phyloP scores from a whole-genome alignment of 2,888 invertebrate species.

The Acanthosepion pharaonis region DNA sequence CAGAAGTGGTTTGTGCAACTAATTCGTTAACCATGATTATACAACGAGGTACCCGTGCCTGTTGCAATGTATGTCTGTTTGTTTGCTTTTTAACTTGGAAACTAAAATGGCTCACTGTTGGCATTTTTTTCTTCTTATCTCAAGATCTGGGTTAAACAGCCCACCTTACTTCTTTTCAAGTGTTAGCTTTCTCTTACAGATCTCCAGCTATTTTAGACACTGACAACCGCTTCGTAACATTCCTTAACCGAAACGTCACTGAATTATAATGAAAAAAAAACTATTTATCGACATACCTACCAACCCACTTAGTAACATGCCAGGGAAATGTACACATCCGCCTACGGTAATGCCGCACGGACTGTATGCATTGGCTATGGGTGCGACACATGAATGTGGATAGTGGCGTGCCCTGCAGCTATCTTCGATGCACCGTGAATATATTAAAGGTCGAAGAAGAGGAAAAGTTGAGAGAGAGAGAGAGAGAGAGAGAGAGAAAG shows the following conservation, averaged over 20 bases:
- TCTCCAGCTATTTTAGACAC: background rate
- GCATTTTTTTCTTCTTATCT: background rate
- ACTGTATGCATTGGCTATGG: background rate
- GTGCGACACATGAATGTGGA: background rate
- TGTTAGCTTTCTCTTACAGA: background rate
- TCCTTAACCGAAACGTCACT: conserved; percentile 20
- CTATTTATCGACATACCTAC: background rate
- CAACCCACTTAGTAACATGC: background rate
- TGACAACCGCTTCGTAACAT: background rate
- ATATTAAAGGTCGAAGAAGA: background rate
- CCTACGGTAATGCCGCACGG: background rate
- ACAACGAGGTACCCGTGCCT: no score
- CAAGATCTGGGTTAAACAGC: background rate
- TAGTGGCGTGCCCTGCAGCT: background rate
- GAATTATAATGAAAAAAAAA: background rate
- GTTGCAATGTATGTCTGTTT: no score
- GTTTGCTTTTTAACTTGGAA: no score
- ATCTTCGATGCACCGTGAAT: background rate
- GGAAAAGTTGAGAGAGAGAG: no score
- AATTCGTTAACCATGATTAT: no score
- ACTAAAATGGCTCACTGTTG: background rate
- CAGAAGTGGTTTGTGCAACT: no score
- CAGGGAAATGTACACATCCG: background rate
- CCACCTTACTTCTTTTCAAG: background rate
- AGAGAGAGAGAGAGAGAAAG: no score